phyloP scores from a whole-genome alignment of 2,888 invertebrate genomes.

The Cecidostiba fungosa region DNA sequence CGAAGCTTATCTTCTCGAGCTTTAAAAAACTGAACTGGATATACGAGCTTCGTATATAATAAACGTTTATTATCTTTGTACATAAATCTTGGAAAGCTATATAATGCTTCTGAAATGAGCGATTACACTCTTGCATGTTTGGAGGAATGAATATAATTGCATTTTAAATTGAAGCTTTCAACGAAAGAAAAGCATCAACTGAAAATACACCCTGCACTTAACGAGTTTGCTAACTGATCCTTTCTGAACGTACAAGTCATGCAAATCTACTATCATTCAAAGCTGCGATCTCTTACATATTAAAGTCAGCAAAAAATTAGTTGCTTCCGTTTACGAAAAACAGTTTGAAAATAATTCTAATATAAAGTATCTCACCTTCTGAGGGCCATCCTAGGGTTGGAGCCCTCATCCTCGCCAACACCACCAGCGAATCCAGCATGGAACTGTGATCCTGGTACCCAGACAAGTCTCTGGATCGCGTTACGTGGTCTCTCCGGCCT shows the following conservation, averaged over 20 bases:
- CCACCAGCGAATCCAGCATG: constrained; percentile 71
- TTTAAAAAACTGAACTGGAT: neutral
- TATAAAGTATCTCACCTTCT: constrained; percentile 73
- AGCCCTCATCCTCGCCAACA: constrained; percentile 73
- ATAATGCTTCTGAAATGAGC: constrained; percentile 17
- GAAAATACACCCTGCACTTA: neutral
- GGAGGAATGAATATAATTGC: neutral
- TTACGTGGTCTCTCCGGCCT: constrained; percentile 76
- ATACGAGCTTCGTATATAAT: neutral
- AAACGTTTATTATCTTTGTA: neutral
- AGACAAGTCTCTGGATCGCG: constrained; percentile 75
- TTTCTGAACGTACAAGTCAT: neutral
- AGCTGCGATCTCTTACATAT: too few relatives aligned
- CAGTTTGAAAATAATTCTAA: too few relatives aligned
- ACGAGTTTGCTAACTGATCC: neutral
- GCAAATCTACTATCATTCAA: constrained; percentile 9
- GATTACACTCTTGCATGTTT: constrained; percentile 31
- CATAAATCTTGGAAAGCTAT: neutral
- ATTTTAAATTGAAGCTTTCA: constrained; percentile 11
- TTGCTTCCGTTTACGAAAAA: too few relatives aligned
- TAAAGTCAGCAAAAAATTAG: neutral
- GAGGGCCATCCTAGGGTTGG: constrained; percentile 76
- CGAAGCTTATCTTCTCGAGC: neutral
- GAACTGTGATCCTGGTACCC: constrained; percentile 74
- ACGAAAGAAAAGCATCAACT: constrained; percentile 4